Conservation (phyloP, 2,888 invertebrate genomes). For the Helleia helle region DNA sequence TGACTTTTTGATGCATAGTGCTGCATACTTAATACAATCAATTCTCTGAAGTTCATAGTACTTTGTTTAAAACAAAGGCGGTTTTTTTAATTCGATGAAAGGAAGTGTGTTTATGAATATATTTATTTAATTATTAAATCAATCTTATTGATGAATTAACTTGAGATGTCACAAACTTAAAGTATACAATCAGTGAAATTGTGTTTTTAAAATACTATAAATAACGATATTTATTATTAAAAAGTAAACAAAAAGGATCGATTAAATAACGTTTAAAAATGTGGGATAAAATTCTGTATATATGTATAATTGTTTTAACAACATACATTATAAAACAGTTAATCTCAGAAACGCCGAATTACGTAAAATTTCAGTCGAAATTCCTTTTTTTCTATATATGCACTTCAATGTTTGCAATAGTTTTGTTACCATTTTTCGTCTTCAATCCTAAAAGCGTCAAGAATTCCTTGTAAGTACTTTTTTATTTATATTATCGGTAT, state of each 20-base stretch:
- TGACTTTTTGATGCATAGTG: too few species aligned
- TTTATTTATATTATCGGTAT: too few species aligned
- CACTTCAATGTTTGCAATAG: conserved; percentile 51
- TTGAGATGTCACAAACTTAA: not conserved
- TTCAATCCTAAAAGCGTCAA: conserved; percentile 68
- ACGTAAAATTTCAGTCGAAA: conserved; percentile 65
- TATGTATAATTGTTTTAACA: conserved; percentile 43
- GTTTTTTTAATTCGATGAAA: not conserved
- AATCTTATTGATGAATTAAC: not conserved
- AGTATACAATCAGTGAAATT: not conserved
- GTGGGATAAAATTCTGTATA: conserved; percentile 60
- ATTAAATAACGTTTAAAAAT: conserved; percentile 27
- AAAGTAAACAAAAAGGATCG: not conserved
- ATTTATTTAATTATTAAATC: not conserved
- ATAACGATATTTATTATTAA: not conserved
- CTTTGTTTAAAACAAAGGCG: conserved; percentile 2
- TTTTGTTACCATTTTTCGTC: conserved; percentile 62
- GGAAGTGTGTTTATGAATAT: not conserved
- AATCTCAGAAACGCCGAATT: conserved; percentile 65
- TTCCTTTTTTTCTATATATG: conserved; percentile 63
- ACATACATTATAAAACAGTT: conserved; percentile 62
- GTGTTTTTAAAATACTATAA: not conserved
- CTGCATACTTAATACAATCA: too few species aligned
- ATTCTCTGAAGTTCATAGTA: not conserved
- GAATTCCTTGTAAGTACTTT: conserved; percentile 67